Base-by-base conservation (phyloP, 2,113 vertebrate species). In the Prochilodus magdalenae region DNA sequence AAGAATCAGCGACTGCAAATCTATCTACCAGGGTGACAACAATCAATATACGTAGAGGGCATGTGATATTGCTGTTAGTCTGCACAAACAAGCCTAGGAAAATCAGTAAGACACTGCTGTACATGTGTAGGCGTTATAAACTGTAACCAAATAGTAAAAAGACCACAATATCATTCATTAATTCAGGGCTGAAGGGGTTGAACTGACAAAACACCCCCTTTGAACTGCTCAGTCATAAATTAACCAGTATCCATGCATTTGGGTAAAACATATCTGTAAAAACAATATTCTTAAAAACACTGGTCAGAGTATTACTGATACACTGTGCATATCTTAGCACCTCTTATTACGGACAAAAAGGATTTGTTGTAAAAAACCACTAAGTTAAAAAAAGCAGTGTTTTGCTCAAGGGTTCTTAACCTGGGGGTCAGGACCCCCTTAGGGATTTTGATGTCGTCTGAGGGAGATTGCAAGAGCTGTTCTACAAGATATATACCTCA, bases 81-180 rank as follows among this genome's bases (percentile, higher is more conserved):
- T 60, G 57, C 66, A 59, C 36, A 82, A 69, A 60, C 22, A 72
- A n/a, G n/a, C n/a, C n/a, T n/a, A n/a, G n/a, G n/a, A 26, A 85
- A 77, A 60, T 13, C 15, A 24, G 47, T 24, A 13, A 73, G 65
- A 13, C 44, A 29, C 24, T 53, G 33, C 27, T 53, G 26, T 76
- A 63, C n/a, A 67, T 14, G 51, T 49, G 27, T 55, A 75, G 3
- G 24, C 55, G 8, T 77, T 26, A 74, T 24, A 67, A 26, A 47
- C 2, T 51, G 6, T 40, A 33, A 18, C 7, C 0, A 55, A 72
- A 40, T 5, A 75, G 53, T 75, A 77, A 81, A 77, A 84, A 63
- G 1, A 69, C 1, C 30, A 76, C 49, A 80, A 66, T 36, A 65
- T 27, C 22, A 44, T 29, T n/a, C 0, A 5, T 33, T 72, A 60